These are phyloP conservation scores for Tenrec ecaudatus DNA, from an alignment of 2,113 vertebrate species.

Conservation along the genomic window DNA sequence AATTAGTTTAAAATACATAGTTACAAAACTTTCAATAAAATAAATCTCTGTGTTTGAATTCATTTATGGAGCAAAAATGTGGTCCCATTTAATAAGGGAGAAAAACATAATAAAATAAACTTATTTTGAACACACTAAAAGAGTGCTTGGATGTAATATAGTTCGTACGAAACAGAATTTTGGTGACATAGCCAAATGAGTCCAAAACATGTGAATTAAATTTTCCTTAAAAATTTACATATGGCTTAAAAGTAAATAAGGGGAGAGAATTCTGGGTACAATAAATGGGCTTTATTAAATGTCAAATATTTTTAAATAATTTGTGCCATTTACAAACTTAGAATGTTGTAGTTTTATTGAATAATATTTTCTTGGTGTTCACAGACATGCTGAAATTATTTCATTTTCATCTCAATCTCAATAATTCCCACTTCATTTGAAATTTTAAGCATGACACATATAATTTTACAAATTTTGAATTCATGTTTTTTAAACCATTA, in stretches of 20 bases:
- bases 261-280: slow-evolving; percentile 25
- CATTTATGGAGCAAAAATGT: slow-evolving; percentile 57
- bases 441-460: slow-evolving; percentile 23
- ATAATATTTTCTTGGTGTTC: slow-evolving; percentile 46
- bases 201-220: slow-evolving; percentile 71
- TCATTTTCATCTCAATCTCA: slow-evolving; percentile 42
- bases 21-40: slow-evolving; percentile 50
- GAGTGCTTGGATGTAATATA: slow-evolving; percentile 39
- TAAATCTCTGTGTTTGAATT: slow-evolving; percentile 48
- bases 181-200: slow-evolving; percentile 57
- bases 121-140: slow-evolving; percentile 48
- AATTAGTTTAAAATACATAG: slow-evolving; percentile 26
- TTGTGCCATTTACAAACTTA: slow-evolving; percentile 53
- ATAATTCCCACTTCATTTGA: slow-evolving; percentile 31
- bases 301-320: slow-evolving; percentile 65
- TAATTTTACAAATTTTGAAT: slow-evolving; percentile 46
- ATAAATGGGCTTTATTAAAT: slow-evolving; percentile 59
- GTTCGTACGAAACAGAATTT: slow-evolving; percentile 68
- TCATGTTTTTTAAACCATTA: not conserved
- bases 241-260: slow-evolving; percentile 52
- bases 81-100: slow-evolving; percentile 36
- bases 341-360: slow-evolving; percentile 21
- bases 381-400: slow-evolving; percentile 55
- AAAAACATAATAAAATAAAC: not conserved
- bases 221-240: slow-evolving; percentile 71